Conservation (phyloP, 2,797 vertebrate genomes). For the Coluber constrictor region DNA sequence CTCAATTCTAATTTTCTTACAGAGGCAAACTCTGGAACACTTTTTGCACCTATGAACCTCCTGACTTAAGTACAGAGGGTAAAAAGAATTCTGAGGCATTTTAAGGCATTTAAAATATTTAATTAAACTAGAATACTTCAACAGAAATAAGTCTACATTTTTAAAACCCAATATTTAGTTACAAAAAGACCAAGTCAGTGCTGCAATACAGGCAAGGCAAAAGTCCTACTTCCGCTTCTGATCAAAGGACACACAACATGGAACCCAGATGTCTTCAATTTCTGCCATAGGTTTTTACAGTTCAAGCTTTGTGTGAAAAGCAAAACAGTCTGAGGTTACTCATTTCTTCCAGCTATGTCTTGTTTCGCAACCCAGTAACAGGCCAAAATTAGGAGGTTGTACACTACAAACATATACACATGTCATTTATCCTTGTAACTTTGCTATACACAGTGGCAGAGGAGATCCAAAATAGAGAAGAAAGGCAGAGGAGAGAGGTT, state of each 20-base stretch:
- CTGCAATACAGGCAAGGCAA: slow-evolving; percentile 14
- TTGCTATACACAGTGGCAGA: slow-evolving; percentile 1
- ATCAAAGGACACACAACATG: slow-evolving; percentile 41
- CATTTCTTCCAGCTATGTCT: slow-evolving; percentile 8
- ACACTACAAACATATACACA: neutral
- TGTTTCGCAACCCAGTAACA: slow-evolving; percentile 50
- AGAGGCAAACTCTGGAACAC: neutral
- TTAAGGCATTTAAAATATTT: neutral
- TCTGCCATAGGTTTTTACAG: slow-evolving; percentile 34
- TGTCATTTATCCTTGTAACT: neutral
- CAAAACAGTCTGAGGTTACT: slow-evolving; percentile 26
- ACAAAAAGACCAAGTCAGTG: neutral
- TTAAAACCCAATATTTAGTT: slow-evolving; percentile 1
- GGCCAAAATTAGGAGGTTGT: slow-evolving; percentile 22
- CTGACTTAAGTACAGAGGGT: slow-evolving; percentile 2
- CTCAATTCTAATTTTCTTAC: slow-evolving; percentile 21
- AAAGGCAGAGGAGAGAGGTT: no score
- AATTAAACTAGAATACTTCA: neutral
- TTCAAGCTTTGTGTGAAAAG: slow-evolving; percentile 30
- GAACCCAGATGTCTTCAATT: slow-evolving; percentile 51
- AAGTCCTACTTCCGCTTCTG: slow-evolving; percentile 38
- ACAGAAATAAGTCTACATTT: neutral
- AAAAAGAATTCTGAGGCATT: neutral
- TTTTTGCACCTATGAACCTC: slow-evolving; percentile 1
- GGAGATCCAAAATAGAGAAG: neutral